Base-by-base conservation (phyloP, 2,888 invertebrate genomes). In the Brenthis daphne region DNA sequence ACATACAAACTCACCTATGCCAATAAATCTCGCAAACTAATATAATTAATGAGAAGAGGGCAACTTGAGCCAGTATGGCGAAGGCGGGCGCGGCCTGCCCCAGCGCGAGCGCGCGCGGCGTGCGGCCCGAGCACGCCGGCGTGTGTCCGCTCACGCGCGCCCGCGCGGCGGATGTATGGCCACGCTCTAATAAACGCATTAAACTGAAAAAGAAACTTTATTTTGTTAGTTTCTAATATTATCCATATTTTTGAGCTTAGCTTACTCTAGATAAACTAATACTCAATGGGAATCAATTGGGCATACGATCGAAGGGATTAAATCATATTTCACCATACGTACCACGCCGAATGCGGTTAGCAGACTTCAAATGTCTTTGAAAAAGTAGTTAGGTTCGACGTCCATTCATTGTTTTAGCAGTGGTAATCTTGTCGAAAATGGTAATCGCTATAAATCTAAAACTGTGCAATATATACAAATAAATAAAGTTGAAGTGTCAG, bases 31-130 rank as follows among this genome's bases (percentile, higher is more conserved):
- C 91, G 1, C 78, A 54, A 0, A 73, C 51, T 51, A 89, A 72
- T 65, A 90, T 82, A 1, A 82, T 1, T 1, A 80, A 57, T 0
- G 88, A 77, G 2, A 87, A 67, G 2, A 84, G 1, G 0, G 79
- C 70, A 0, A 80, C 77, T 14, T 77, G 75, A 1, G 82, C 74
- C n/a, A 92, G 81, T 54, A 88, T 69, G 0, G 82, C 74, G 65
- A 91, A 89, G 0, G 91, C 91, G 0, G 91, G 91, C 0, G 91
- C 90, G 0, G 91, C 91, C 74, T 91, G 90, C 0, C 91, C 92
- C 6, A 92, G 80, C 0, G 90, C 85, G 2, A 92, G 82, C 0
- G 92, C 87, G 0, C 92, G 85, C 0, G 91, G 92, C 11, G 79
- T 81, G 12, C 81, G 79, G 0, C 91, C 91, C 0, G 88, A 86